Percentiles rank a stretch among this genome's conserved stretches.
Evolutionary conservation across 2,113 vertebrate genomes (phyloP).

Genomic region (Tenrec ecaudatus): DNA sequence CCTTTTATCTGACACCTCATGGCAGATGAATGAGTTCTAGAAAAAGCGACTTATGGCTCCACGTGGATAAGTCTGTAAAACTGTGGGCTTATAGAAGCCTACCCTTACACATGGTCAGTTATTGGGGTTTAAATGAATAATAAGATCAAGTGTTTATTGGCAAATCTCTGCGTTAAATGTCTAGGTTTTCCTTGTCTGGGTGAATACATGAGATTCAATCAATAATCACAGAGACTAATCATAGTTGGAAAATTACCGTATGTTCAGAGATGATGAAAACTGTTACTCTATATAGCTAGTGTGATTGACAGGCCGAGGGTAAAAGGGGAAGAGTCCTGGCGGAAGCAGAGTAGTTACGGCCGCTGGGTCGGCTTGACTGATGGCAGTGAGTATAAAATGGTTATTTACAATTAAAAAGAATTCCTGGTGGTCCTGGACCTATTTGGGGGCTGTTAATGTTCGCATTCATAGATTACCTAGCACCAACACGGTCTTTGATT

Average conservation of each 20-base stretch:
- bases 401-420: conserved; percentile 13
- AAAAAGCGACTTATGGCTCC: not conserved
- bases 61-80: not conserved
- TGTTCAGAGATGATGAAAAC: not conserved
- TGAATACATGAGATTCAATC: not conserved
- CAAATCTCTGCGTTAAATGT: not conserved
- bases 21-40: not conserved
- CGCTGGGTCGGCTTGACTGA: too few relatives aligned
- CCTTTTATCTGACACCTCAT: not conserved
- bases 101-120: not conserved
- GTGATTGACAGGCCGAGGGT: too few relatives aligned
- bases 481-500: not conserved
- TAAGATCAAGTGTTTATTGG: not conserved
- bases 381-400: not conserved
- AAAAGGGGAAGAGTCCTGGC: too few relatives aligned
- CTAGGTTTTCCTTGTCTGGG: not conserved
- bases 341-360: too few relatives aligned
- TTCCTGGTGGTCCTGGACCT: not conserved
- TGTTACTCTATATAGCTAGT: too few relatives aligned
- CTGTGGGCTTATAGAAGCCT: not conserved
- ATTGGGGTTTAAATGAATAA: not conserved
- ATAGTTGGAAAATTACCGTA: not conserved
- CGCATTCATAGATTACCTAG: not conserved
- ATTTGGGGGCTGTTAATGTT: not conserved
- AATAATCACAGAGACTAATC: not conserved